Evolutionary conservation across 1,140 invertebrate species (phyloP).

Genomic region (Xylocopa sonorina): DNA sequence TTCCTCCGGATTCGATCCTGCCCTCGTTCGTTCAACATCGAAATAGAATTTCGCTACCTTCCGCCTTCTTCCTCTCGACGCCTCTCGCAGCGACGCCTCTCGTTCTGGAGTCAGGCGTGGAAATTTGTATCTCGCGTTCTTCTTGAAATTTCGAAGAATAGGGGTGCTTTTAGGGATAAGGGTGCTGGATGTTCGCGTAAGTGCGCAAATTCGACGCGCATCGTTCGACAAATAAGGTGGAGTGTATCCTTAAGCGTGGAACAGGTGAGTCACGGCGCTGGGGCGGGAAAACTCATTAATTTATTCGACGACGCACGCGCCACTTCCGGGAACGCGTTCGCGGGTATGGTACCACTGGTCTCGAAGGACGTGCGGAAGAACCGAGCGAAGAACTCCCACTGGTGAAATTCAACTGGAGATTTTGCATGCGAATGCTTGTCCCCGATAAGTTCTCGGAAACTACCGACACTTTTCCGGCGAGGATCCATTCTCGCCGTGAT

Average conservation of each 20-base stretch:
- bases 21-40: neutral
- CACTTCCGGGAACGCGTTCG: neutral
- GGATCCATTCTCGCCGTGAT: neutral
- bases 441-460: neutral
- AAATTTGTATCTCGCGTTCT: too few relatives aligned
- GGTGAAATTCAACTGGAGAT: neutral
- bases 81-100: too few relatives aligned
- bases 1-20: too few relatives aligned
- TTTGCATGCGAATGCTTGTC: neutral
- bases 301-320: neutral
- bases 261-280: too few relatives aligned
- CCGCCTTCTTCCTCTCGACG: neutral
- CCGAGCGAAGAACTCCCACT: neutral
- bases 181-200: too few relatives aligned
- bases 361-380: neutral
- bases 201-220: neutral
- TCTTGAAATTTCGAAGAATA: too few relatives aligned
- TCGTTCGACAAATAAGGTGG: neutral
- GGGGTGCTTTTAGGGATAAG: too few relatives aligned
- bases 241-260: neutral
- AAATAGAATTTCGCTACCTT: neutral
- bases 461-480: neutral
- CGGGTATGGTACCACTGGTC: neutral
- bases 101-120: too few relatives aligned
- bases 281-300: neutral